Conservation (phyloP, 2,888 invertebrate species). For the Myathropa florea region DNA sequence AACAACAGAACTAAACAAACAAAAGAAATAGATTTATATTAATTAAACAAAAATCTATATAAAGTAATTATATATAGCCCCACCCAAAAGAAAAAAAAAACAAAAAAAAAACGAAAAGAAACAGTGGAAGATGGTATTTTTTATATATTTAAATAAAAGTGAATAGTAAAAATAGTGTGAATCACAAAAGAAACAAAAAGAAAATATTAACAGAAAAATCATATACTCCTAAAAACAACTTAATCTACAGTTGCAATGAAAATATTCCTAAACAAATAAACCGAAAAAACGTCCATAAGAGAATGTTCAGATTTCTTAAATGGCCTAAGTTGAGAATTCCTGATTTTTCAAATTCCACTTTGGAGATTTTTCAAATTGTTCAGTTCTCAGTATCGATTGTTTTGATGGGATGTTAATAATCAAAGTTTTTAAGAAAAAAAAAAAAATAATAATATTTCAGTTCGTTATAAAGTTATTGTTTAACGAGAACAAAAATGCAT, state of each 20-base stretch:
- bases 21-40: conserved; percentile 65
- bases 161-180: conserved; percentile 54
- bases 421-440: conserved; percentile 23
- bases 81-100: conserved; percentile 64
- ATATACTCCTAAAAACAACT: conserved; percentile 68
- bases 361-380: conserved; percentile 56
- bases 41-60: conserved; percentile 63
- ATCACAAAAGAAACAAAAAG: conserved; percentile 11
- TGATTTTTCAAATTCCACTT: conserved; percentile 67
- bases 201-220: conserved; percentile 26
- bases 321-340: conserved; percentile 61
- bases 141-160: conserved; percentile 68
- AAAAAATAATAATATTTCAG: no score
- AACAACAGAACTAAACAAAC: conserved; percentile 47
- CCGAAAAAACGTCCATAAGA: conserved; percentile 70
- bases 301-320: conserved; percentile 69
- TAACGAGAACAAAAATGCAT: conserved; percentile 60
- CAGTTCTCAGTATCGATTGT: conserved; percentile 50
- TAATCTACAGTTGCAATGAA: conserved; percentile 69
- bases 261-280: conserved; percentile 71
- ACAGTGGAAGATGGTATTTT: conserved; percentile 72
- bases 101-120: conserved; percentile 54
- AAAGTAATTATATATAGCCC: conserved; percentile 65
- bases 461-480: conserved; percentile 57
- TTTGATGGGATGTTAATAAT: conserved; percentile 67